A percentile compares a stretch with the other conserved stretches of the same genome.
These are phyloP conservation scores for Tetrapedia diversipes DNA, from an alignment of 2,888 invertebrate genomes.

Conservation along the genomic window DNA sequence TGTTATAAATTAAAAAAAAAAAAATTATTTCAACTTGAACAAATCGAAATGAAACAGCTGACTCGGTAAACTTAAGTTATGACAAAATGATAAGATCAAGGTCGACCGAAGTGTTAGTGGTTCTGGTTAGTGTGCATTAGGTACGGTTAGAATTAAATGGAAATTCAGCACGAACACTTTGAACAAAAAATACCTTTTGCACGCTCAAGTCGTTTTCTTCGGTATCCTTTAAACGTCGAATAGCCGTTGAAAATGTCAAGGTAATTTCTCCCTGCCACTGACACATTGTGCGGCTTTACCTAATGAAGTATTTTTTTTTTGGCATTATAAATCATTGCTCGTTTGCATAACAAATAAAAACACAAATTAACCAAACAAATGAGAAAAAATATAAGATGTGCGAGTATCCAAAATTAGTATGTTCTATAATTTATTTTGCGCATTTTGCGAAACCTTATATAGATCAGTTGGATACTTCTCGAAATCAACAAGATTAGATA, in stretches of 20 bases:
- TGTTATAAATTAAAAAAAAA: too few species aligned
- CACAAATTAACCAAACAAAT: too few species aligned
- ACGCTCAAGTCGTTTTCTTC: slow-evolving; percentile 71
- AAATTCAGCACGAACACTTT: slow-evolving; percentile 20
- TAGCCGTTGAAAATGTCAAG: slow-evolving; percentile 67
- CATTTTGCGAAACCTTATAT: too few species aligned
- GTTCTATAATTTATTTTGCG: too few species aligned
- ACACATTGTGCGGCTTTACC: slow-evolving; percentile 79
- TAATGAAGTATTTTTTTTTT: slow-evolving; percentile 68
- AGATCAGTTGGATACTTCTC: too few species aligned
- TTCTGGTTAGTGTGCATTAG: not conserved
- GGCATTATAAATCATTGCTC: slow-evolving; percentile 18
- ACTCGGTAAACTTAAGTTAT: not conserved
- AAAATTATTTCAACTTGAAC: not conserved
- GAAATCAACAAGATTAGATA: too few species aligned
- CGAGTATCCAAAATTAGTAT: too few species aligned
- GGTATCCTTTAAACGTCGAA: slow-evolving; percentile 69
- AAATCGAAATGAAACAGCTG: not conserved
- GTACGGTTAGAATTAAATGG: slow-evolving; percentile 5
- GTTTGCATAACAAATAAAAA: too few species aligned
- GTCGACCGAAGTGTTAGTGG: not conserved
- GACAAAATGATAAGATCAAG: not conserved
- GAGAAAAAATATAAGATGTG: too few species aligned
- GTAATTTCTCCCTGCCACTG: slow-evolving; percentile 65
- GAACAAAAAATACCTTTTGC: slow-evolving; percentile 75